Percentiles rank a stretch among this genome's conserved stretches.
Conservation (phyloP, 2,797 vertebrate species). For the Adrianichthys oophorus region DNA sequence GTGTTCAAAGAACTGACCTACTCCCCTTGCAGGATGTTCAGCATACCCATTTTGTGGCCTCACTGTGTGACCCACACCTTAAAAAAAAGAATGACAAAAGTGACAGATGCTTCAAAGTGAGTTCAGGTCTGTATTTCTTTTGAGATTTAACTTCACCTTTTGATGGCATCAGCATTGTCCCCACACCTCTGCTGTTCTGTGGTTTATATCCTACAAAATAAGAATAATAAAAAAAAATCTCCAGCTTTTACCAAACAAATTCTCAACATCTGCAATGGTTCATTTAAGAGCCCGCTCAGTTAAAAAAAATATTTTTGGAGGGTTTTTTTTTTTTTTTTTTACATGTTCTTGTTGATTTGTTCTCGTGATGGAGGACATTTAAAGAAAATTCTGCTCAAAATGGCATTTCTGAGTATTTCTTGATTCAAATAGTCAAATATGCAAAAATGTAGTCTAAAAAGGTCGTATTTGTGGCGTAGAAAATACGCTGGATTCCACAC, state of each 20-base stretch:
- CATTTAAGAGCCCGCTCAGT: too few relatives aligned
- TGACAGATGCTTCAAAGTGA: not conserved
- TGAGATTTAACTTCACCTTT: conserved; percentile 49
- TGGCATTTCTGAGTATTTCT: too few relatives aligned
- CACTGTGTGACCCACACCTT: conserved; percentile 52
- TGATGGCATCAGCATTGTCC: conserved; percentile 54
- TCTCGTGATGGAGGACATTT: too few relatives aligned
- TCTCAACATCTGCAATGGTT: not conserved
- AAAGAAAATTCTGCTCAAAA: too few relatives aligned
- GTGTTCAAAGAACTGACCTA: conserved; percentile 42
- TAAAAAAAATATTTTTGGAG: too few relatives aligned
- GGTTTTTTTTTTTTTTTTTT: too few relatives aligned
- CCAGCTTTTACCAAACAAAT: not conserved
- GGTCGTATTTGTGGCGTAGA: too few relatives aligned
- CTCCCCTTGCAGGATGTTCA: conserved; percentile 57
- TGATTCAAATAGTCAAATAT: too few relatives aligned
- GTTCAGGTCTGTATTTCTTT: not conserved
- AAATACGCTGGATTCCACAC: too few relatives aligned
- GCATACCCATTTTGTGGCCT: conserved; percentile 46
- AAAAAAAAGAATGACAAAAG: not conserved
- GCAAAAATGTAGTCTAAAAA: too few relatives aligned
- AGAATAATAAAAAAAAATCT: not conserved
- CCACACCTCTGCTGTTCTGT: conserved; percentile 40
- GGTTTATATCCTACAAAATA: conserved; percentile 46
- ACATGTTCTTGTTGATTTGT: too few relatives aligned